Percentiles rank a stretch among this genome's conserved stretches.
Conservation (phyloP, 2,113 vertebrate genomes). For the Miniopterus natalensis region DNA sequence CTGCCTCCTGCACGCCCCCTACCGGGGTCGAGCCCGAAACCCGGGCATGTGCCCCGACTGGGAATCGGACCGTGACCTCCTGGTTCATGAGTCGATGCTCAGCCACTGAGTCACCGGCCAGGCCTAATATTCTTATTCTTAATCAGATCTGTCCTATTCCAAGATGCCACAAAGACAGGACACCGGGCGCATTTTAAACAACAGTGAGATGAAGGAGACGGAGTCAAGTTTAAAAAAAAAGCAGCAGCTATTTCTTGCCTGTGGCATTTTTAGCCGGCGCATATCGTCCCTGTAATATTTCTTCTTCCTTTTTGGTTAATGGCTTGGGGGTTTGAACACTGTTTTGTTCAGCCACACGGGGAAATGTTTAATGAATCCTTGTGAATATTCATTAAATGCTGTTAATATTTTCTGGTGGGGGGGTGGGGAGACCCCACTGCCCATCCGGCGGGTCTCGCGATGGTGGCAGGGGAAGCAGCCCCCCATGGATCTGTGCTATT, state of each 20-base stretch:
- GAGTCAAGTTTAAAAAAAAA: neutral
- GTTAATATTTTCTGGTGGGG: slow-evolving; percentile 83
- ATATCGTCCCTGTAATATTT: slow-evolving; percentile 74
- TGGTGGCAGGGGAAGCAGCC: neutral
- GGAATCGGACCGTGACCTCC: too few species aligned
- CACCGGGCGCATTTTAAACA: neutral
- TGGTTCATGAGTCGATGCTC: too few species aligned
- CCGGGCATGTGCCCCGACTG: too few species aligned
- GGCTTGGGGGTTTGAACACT: slow-evolving; percentile 83
- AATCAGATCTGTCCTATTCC: neutral
- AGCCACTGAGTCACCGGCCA: too few species aligned
- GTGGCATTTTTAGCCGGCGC: slow-evolving; percentile 71
- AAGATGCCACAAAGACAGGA: neutral
- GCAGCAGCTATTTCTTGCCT: slow-evolving; percentile 69
- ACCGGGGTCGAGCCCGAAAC: too few species aligned
- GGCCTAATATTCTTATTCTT: too few species aligned
- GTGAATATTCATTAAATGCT: slow-evolving; percentile 89
- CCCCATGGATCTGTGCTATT: slow-evolving; percentile 53
- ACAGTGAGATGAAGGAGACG: neutral
- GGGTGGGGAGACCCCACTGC: slow-evolving; percentile 74
- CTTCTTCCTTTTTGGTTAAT: slow-evolving; percentile 70
- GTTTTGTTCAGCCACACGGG: slow-evolving; percentile 82
- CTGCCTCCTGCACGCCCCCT: too few species aligned
- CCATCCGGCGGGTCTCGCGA: slow-evolving; percentile 38
- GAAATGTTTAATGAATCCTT: slow-evolving; percentile 87